Evolutionary conservation across 2,113 vertebrate species (phyloP).

Genomic region (Tautogolabrus adspersus): DNA sequence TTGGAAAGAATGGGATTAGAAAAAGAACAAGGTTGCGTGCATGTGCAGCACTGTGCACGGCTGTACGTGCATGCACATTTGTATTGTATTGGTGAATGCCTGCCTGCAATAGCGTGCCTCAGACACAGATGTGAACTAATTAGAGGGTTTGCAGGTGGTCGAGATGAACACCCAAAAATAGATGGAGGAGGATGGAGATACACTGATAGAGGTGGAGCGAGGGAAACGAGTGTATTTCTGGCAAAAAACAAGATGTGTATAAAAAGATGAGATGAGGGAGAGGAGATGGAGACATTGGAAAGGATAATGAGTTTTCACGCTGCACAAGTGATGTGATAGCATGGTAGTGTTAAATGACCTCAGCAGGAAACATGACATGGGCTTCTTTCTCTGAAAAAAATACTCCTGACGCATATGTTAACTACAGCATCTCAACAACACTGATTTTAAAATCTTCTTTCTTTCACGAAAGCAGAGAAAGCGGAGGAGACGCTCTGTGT

Average conservation of each 20-base stretch:
- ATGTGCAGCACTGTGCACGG: neutral
- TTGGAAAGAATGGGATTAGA: conserved; percentile 12
- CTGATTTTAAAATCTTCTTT: neutral
- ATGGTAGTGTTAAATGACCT: conserved; percentile 38
- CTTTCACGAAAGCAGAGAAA: conserved; percentile 25
- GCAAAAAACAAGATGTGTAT: conserved; percentile 17
- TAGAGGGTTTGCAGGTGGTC: conserved; percentile 85
- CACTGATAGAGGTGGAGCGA: conserved; percentile 34
- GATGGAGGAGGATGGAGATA: conserved; percentile 64
- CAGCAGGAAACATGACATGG: conserved; percentile 2
- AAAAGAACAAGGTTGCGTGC: conserved; percentile 34
- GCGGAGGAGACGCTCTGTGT: conserved; percentile 30
- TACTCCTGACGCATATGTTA: neutral
- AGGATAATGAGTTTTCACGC: conserved; percentile 42
- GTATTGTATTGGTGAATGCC: conserved; percentile 54
- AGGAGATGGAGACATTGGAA: neutral
- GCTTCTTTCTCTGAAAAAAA: neutral
- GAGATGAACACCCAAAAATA: conserved; percentile 79
- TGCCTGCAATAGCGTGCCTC: conserved; percentile 49
- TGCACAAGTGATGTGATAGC: conserved; percentile 26
- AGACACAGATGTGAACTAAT: conserved; percentile 85
- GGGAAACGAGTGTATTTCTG: conserved; percentile 33
- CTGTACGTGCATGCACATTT: conserved; percentile 14
- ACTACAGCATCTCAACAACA: neutral
- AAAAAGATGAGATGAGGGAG: conserved; percentile 21